Base-by-base conservation (phyloP, 2,113 vertebrate genomes). In the Nymphicus hollandicus region DNA sequence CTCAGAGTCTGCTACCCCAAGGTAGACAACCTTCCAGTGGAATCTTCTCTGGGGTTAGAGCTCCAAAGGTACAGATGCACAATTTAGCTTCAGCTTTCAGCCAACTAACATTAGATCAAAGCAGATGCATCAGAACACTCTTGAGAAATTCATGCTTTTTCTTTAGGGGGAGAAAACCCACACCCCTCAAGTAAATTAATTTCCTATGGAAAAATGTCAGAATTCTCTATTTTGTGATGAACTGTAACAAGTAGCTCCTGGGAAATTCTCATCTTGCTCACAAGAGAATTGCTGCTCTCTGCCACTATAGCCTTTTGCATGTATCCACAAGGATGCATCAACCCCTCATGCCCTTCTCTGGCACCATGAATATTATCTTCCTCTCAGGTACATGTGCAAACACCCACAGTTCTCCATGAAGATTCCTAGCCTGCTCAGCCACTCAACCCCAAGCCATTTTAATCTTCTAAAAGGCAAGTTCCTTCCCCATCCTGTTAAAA, bases 271-370 rank as follows among this genome's bases (percentile, higher is more conserved):
- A 31, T 24, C 18, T 49, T 25, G 22, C 28, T 74, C 15, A 2
- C 49, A 58, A 19, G 29, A 29, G 9, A 50, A 72, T 4, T 41
- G 47, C 43, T 64, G 50, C 64, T 56, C 31, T 28, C 0, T 14
- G 31, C 11, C 37, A 46, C 31, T 18, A 9, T 1, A 70, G 79
- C 14, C 24, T 47, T 60, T 58, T 47, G 43, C 33, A 37, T 3
- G 17, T 29, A 37, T 47, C 49, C 15, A n/a, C 11, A 2, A 44
- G 0, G 0, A 33, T 3, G 11, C 58, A 41, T 22, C 28, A 29
- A 33, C 25, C 23, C 9, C 39, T 50, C 33, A 11, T 8, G n/a
- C 15, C 11, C 19, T 78, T 50, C 70, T 53, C 81, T 24, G 29
- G 50, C 63, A 71, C 37, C 49, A 13, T 1, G 2, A 25, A 12